phyloP scores from a whole-genome alignment of 1,140 invertebrate genomes.

The Musca vetustissima region DNA sequence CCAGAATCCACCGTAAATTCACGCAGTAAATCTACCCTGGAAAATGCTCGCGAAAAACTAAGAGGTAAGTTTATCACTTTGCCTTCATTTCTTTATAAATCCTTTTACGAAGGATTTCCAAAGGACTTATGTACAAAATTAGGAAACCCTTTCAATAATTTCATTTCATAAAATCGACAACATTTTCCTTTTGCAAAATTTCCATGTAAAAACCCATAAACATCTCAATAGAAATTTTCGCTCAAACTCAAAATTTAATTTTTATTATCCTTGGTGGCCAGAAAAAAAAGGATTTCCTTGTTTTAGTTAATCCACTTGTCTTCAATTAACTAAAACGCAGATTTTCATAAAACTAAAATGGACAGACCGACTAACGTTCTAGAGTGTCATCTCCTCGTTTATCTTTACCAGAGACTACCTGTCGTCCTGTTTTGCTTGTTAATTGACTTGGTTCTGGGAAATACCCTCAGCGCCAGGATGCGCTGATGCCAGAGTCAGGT shows the following conservation, averaged over 20 bases:
- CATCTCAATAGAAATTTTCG: background rate
- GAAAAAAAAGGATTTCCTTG: background rate
- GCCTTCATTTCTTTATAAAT: too few species aligned
- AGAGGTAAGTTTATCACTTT: background rate
- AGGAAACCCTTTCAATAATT: too few species aligned
- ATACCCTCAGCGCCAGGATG: background rate
- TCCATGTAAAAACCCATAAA: slow-evolving; percentile 16
- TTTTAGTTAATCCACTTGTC: background rate
- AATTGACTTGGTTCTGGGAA: slow-evolving; percentile 9
- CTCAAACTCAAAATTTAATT: too few species aligned
- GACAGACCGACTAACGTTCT: too few species aligned
- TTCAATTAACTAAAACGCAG: background rate
- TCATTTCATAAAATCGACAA: too few species aligned
- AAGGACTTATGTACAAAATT: too few species aligned
- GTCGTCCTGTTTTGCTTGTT: background rate
- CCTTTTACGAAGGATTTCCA: too few species aligned
- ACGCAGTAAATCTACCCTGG: slow-evolving; percentile 2
- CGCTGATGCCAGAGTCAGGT: too few species aligned
- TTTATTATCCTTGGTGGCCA: background rate
- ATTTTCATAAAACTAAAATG: too few species aligned
- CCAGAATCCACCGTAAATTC: slow-evolving; percentile 11
- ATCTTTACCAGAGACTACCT: background rate
- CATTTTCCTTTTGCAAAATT: background rate
- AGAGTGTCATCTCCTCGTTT: too few species aligned
- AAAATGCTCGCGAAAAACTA: slow-evolving; percentile 17